Evolutionary conservation across 2,113 vertebrate species (phyloP).

Genomic region (Euleptes europaea): DNA sequence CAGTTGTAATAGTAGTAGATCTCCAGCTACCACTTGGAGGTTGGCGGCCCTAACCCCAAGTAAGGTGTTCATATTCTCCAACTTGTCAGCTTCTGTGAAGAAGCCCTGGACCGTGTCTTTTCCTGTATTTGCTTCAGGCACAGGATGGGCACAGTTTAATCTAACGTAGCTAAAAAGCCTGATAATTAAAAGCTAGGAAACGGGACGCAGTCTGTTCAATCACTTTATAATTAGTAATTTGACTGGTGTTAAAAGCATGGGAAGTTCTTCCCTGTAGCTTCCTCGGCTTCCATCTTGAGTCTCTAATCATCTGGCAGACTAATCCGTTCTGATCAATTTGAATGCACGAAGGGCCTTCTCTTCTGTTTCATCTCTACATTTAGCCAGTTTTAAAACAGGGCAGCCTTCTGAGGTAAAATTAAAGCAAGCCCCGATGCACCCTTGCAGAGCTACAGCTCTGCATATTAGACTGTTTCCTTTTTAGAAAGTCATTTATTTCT

Average conservation of each 20-base stretch:
- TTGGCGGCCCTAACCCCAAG: no score
- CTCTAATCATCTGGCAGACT: conserved; percentile 17
- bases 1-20: no score
- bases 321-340: conserved; percentile 26
- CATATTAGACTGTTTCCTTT: conserved; percentile 10
- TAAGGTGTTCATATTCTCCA: background rate
- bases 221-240: conserved; percentile 10
- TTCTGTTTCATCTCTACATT: conserved; percentile 15
- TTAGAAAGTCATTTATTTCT: background rate
- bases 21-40: no score
- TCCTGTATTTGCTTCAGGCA: rapidly evolving
- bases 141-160: background rate
- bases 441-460: background rate
- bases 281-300: background rate
- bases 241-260: background rate
- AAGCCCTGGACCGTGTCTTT: background rate
- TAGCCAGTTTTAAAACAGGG: background rate
- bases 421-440: background rate
- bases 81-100: background rate
- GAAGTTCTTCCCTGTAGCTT: background rate
- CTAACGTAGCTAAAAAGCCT: background rate
- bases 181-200: background rate
- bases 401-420: conserved; percentile 2
- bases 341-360: conserved; percentile 6
- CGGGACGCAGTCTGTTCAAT: background rate